Base-by-base conservation (phyloP, 2,888 invertebrate species). In the Idaea biselata region DNA sequence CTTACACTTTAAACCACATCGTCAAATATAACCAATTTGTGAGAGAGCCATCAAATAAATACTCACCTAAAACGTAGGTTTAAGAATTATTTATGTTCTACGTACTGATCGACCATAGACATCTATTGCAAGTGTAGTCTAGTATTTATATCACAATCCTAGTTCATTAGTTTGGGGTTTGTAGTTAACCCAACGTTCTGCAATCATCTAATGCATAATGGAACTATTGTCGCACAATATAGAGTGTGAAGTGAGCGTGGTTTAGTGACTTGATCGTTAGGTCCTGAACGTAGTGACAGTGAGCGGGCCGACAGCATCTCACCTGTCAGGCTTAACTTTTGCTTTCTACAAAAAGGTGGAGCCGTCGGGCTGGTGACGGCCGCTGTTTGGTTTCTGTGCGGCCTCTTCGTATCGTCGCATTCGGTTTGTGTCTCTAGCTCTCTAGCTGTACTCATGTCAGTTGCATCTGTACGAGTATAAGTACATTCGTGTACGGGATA, bases 261-360 rank as follows among this genome's bases (percentile, higher is more conserved):
- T 11, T 44, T 44, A 44, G 44, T 44, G 44, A 44, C 44, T 44
- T 44, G 44, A 44, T 44, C 70, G 66, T 67, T 67, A 73, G 69
- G 55, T 62, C 63, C 65, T 57, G 58, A 58, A 71, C 73, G 11
- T 44, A 44, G 66, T 73, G 71, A 74, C 70, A 65, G 73, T 76
- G 77, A 77, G 76, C 68, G 72, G 75, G 79, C 80, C 80, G 82
- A 81, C 82, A 82, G 82, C 68, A 73, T 83, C 88, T 91, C 93
- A 93, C 93, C 93, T 91, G 93, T 91, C 89, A 95, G 95, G 88
- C 95, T 95, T 86, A 95, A 94, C 83, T 94, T 94, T 81, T 94
- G 95, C 86, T 95, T 95, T 83, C 95, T 93, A 85, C 93, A 89
- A 77, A 93, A 93, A 75, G 94, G 93, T 74, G 94, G 94, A 66